Evolutionary conservation across 2,888 invertebrate genomes (phyloP).

Genomic region (Drosophila meridionalis): DNA sequence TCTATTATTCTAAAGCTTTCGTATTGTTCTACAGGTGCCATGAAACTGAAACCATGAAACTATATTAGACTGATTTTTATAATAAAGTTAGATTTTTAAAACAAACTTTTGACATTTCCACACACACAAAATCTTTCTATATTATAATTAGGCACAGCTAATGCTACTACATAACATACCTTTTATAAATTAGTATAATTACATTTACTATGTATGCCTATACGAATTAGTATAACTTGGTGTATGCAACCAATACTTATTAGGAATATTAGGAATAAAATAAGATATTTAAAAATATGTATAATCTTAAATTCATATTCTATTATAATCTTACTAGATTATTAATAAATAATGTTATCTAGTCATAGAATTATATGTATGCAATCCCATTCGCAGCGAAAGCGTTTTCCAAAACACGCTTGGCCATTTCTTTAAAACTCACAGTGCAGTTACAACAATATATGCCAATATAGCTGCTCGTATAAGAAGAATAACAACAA

Average conservation of each 20-base stretch:
- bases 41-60: background rate
- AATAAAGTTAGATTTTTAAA: too few relatives aligned
- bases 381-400: constrained; percentile 12
- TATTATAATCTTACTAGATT: background rate
- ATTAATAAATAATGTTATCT: background rate
- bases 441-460: constrained; percentile 19
- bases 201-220: too few relatives aligned
- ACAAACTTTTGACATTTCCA: too few relatives aligned
- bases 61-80: too few relatives aligned
- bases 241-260: too few relatives aligned
- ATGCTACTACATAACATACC: too few relatives aligned
- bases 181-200: too few relatives aligned
- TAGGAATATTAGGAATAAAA: too few relatives aligned
- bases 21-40: background rate
- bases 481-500: constrained; percentile 13
- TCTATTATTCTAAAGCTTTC: background rate
- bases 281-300: too few relatives aligned
- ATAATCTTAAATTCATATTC: background rate
- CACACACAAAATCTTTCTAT: too few relatives aligned
- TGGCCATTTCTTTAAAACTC: constrained; percentile 17
- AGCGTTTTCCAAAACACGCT: constrained; percentile 23
- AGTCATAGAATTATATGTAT: background rate
- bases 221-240: too few relatives aligned
- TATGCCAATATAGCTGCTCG: constrained; percentile 6
- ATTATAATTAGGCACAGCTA: too few relatives aligned